Evolutionary conservation across 2,113 vertebrate species (phyloP), one percentile per base, ranked within the genome.

Genomic region (Nothobranchius furzeri): DNA sequence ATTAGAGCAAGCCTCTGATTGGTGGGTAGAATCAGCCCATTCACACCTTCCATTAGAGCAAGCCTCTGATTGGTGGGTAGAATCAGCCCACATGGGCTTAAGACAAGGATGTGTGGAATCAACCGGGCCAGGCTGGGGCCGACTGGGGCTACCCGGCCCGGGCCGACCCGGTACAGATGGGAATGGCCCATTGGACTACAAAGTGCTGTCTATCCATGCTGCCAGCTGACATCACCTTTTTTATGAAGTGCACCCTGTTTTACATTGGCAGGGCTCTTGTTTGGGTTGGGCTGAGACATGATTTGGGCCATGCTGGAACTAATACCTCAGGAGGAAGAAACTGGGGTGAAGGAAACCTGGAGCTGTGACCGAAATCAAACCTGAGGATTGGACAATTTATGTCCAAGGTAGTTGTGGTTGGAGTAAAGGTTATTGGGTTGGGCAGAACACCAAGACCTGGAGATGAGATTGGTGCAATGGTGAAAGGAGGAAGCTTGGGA

Each of bases 191-290:
- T n/a, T n/a, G 0, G 36, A 74, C 70, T 14, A 85, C 81, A 89
- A 74, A 89, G 76, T 65, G 36, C 35, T n/a, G 49, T 81, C 79
- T 91, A 86, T 90, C 78, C 17, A 20, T 25, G 59, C 64, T 74
- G 81, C 81, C 74, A 58, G 80, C 70, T 85, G 77, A 84, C 84
- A 84, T 89, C 84, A 88, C 76, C 83, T 73, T 73, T 48, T 82
- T 83, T 83, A 85, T 85, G 73, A 84, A 85, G 80, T 85, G 84
- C 83, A 76, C 82, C 61, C 82, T 83, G 77, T 89, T 88, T 88
- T 76, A 80, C 83, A 78, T 75, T 75, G 81, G 75, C 70, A 24
- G 17, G 43, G 69, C 51, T 30, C 60, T 76, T 84, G 82, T 87
- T 85, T 88, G 64, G 67, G 71, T 82, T 74, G 70, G 69, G 58